A percentile compares a stretch with the other conserved stretches of the same genome.
phyloP scores from a whole-genome alignment of 1,140 invertebrate species.

The Drosophila persimilis region DNA sequence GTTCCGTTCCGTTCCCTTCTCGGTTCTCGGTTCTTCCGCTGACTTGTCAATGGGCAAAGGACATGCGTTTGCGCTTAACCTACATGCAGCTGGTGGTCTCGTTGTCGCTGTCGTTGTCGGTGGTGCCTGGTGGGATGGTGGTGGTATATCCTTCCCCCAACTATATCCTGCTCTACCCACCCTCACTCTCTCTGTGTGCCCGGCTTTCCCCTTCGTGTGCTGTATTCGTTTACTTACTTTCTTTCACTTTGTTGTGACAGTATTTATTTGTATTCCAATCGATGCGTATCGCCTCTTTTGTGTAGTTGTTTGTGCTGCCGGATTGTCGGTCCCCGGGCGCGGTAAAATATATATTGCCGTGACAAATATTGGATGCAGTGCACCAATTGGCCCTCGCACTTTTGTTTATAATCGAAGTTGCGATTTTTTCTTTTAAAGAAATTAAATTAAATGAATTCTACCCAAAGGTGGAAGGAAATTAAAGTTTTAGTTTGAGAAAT shows the following conservation, averaged over 20 bases:
- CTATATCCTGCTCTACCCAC: constrained; percentile 23
- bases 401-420: not conserved
- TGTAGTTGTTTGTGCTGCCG: constrained; percentile 28
- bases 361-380: constrained; percentile 50
- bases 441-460: not conserved
- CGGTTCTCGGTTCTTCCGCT: constrained; percentile 27
- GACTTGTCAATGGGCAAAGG: constrained; percentile 47
- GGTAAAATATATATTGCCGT: constrained; percentile 45
- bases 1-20: constrained; percentile 33
- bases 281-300: constrained; percentile 46
- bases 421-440: constrained; percentile 5
- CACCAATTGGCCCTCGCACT: constrained; percentile 19
- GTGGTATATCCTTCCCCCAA: constrained; percentile 27
- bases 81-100: constrained; percentile 48
- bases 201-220: constrained; percentile 25
- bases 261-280: constrained; percentile 58
- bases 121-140: not conserved
- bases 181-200: constrained; percentile 13
- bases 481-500: not conserved
- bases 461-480: not conserved
- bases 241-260: constrained; percentile 50
- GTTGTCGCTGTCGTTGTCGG: not conserved
- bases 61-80: constrained; percentile 75
- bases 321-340: constrained; percentile 30
- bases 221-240: constrained; percentile 27